Conservation (phyloP, 1,140 invertebrate species). For the Nephotettix cincticeps region DNA sequence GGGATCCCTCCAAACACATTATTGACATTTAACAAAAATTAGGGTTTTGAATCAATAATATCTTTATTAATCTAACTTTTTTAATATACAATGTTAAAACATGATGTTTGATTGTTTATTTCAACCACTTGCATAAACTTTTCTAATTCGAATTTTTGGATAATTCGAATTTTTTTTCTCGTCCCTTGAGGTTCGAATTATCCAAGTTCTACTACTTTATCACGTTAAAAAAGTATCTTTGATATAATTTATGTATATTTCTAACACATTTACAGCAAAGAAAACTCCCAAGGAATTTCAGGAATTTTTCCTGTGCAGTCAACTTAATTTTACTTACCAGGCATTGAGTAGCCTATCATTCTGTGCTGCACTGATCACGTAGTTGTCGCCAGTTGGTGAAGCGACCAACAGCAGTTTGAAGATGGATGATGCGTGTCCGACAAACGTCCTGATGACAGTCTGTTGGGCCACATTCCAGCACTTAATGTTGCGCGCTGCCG, state of each 20-base stretch:
- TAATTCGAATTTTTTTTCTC: no score
- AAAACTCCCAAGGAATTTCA: not conserved
- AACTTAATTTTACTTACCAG: conserved; percentile 52
- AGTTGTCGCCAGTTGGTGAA: conserved; percentile 47
- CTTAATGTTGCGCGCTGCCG: conserved; percentile 64
- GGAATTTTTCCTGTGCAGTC: not conserved
- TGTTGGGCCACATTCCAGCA: conserved; percentile 62
- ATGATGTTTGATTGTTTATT: no score
- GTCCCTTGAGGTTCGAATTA: no score
- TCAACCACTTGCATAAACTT: no score
- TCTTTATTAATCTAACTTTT: no score
- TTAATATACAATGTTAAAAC: no score
- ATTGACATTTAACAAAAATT: no score
- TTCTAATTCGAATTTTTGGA: no score
- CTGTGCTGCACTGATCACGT: conserved; percentile 61
- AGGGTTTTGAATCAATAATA: no score
- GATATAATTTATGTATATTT: not conserved
- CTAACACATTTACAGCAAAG: not conserved
- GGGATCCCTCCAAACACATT: no score
- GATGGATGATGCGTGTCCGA: conserved; percentile 65
- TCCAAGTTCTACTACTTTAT: not conserved
- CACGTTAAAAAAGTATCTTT: not conserved
- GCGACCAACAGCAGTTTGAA: conserved; percentile 53
- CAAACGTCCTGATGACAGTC: conserved; percentile 61
- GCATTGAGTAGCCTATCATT: conserved; percentile 59